These are phyloP conservation scores for Parazoanthus atlanticus DNA, from an alignment of 92 coral and sea anemone genomes.

Conservation along the genomic window DNA sequence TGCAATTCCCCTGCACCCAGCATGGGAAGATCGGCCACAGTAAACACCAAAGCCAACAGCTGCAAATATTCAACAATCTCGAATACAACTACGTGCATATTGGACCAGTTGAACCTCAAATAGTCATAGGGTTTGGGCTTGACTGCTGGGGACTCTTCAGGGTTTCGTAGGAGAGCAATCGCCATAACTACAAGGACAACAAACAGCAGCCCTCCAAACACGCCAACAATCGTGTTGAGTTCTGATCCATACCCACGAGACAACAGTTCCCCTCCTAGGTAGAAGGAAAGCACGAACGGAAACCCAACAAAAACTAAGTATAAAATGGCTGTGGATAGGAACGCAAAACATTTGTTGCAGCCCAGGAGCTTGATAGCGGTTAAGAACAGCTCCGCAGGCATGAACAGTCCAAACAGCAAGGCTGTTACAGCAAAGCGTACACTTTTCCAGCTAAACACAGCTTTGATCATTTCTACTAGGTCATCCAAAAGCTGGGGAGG, in stretches of 20 bases:
- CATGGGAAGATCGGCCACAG: constrained; percentile 83
- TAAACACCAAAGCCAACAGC: constrained; percentile 87
- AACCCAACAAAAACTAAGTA: constrained; percentile 78
- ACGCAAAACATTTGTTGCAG: constrained; percentile 60
- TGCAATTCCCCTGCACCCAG: constrained; percentile 66
- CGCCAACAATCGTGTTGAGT: constrained; percentile 71
- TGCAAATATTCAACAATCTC: constrained; percentile 93
- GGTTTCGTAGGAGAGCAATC: constrained; percentile 59
- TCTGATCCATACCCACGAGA: constrained; percentile 51
- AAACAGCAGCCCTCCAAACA: constrained; percentile 63
- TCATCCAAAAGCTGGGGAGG: constrained; percentile 78
- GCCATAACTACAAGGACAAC: constrained; percentile 73
- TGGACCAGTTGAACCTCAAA: constrained; percentile 95
- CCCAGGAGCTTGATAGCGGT: constrained; percentile 75
- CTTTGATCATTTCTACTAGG: constrained; percentile 55
- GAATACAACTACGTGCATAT: constrained; percentile 83
- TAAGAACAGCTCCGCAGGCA: constrained; percentile 93
- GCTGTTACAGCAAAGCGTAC: constrained; percentile 87
- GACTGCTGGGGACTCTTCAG: constrained; percentile 57
- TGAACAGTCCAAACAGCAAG: constrained; percentile 87
- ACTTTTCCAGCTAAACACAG: constrained; percentile 83
- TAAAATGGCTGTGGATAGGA: constrained; percentile 59
- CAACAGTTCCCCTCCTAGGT: constrained; percentile 65
- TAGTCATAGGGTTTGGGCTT: constrained; percentile 88
- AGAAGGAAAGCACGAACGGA: constrained; percentile 81